Evolutionary conservation across 1,140 invertebrate genomes (phyloP), one percentile per base, ranked within the genome.

Genomic region (Lineus longissimus): DNA sequence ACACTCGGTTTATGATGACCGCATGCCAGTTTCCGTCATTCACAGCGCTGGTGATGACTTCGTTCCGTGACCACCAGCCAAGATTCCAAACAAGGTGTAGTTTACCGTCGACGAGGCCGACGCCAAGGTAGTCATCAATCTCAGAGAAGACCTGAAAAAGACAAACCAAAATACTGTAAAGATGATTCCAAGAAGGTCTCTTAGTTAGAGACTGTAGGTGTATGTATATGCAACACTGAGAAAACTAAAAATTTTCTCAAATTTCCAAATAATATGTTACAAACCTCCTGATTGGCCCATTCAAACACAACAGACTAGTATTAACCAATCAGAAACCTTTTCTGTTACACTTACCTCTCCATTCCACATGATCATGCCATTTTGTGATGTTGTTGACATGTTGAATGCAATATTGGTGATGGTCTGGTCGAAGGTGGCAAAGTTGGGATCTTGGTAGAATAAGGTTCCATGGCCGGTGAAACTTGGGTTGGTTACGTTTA

Each of bases 61-160:
- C 70, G 63, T 25, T 65, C 30, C 65, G 41, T 13, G 70, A 68
- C 59, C 70, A 63, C 68, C 70, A 72, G 6, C 72, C 72, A 31
- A 73, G 43, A 60, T 67, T 70, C 70, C 71, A 70, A 6, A 73
- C 72, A 13, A 73, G n/a, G 40, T 70, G 63, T 19, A 73, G 36
- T 41, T 65, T 62, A 59, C 71, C 66, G 55, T 69, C 63, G n/a
- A 47, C 51, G 13, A 73, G 36, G 19, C 72, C 72, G 22, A 73
- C 23, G n/a, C 70, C 72, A 4, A 73, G 61, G 47, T 70, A 73
- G 55, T 73, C 72, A 29, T 72, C 70, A 13, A 23, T 33, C n/a
- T 63, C 51, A 6, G 61, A 63, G 61, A 33, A 40, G 19, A 63
- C 51, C 61, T 63, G 40, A 1, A 17, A 23, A 51, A 4, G 15